Conservation (phyloP, 2,113 vertebrate genomes). For the Hipposideros armiger region DNA sequence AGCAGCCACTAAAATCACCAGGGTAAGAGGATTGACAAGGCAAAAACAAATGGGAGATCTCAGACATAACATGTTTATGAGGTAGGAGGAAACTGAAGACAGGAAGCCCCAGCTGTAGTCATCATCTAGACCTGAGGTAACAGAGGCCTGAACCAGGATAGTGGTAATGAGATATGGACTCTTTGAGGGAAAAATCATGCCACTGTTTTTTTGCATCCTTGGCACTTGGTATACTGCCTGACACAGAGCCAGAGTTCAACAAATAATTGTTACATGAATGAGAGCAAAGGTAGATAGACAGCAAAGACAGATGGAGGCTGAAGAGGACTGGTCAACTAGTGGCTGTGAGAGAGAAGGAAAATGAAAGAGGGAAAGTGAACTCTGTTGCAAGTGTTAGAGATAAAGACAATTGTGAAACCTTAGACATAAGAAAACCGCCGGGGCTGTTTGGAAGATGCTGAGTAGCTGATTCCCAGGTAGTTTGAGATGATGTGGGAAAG, state of each 20-base stretch:
- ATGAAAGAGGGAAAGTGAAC: neutral
- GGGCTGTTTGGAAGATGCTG: neutral
- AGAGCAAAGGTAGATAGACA: neutral
- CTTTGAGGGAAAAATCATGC: neutral
- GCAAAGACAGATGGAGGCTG: neutral
- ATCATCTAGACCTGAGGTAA: neutral
- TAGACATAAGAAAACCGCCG: neutral
- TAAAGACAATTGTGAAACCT: neutral
- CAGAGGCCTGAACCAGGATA: neutral
- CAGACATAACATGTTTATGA: neutral
- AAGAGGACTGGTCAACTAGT: neutral
- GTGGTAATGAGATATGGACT: neutral
- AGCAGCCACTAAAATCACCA: neutral
- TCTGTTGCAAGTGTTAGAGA: neutral
- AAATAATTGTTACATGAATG: neutral
- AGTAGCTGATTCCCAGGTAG: neutral
- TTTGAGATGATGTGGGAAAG: constrained; percentile 46
- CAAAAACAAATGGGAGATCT: neutral
- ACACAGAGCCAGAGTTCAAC: neutral
- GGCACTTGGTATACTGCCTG: neutral
- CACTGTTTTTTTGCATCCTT: neutral
- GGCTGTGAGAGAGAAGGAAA: neutral
- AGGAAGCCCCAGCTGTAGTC: neutral
- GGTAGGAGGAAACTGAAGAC: neutral
- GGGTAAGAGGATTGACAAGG: neutral